Conservation (phyloP, 1,140 invertebrate species). For the Andrena cerasifolii region DNA sequence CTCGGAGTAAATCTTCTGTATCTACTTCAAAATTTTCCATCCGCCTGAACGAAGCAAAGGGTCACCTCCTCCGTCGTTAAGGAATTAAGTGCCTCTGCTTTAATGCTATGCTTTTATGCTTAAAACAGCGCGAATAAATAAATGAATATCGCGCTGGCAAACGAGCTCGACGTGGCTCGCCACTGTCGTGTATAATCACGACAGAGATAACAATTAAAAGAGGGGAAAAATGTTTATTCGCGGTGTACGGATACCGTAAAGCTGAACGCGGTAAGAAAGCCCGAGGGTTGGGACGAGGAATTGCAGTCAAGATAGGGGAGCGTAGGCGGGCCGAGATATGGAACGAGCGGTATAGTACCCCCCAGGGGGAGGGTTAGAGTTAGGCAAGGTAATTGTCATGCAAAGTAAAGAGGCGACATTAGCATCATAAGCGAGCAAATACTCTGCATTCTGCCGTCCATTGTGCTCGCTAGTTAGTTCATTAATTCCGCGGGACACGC, state of each 20-base stretch:
- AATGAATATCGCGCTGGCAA: no score
- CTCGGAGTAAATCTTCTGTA: background rate
- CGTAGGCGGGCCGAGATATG: constrained; percentile 49
- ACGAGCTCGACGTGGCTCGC: no score
- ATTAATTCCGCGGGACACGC: constrained; percentile 73
- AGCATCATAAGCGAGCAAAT: constrained; percentile 79
- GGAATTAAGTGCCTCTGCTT: no score
- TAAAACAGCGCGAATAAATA: no score
- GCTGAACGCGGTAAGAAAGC: constrained; percentile 23
- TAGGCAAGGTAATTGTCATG: constrained; percentile 76
- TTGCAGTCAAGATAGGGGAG: constrained; percentile 29
- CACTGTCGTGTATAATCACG: no score
- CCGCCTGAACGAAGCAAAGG: no score
- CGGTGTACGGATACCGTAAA: background rate
- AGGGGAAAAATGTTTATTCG: background rate
- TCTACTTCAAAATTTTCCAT: no score
- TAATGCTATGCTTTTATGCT: no score
- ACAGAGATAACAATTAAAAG: background rate
- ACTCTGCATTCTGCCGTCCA: constrained; percentile 67
- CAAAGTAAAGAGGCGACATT: constrained; percentile 78
- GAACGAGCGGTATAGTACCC: constrained; percentile 51
- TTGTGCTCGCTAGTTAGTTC: constrained; percentile 78
- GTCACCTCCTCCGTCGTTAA: no score
- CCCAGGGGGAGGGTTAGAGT: constrained; percentile 48
- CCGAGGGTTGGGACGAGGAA: constrained; percentile 14